Base-by-base conservation (phyloP, 2,797 vertebrate species). In the Alosa sapidissima region DNA sequence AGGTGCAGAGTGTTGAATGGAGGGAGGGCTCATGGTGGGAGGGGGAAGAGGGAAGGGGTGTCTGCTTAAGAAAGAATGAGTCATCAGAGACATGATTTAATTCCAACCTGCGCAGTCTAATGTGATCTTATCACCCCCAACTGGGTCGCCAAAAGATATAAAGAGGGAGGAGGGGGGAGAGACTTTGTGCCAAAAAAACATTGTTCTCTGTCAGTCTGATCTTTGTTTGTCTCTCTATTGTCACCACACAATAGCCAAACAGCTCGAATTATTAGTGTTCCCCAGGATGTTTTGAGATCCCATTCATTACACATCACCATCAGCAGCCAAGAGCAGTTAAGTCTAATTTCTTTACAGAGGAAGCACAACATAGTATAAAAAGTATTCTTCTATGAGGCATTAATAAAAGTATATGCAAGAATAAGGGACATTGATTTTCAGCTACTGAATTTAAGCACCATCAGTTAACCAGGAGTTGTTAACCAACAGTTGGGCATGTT, bases 201-300 rank as follows among this genome's bases (percentile, higher is more conserved):
- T 14, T 75, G 4, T 41, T 75, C 33, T 78, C 16, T 45, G 41
- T 78, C 72, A 78, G 16, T 78, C 72, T 45, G 16, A 78, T n/a
- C 72, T 78, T 78, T 78, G 36, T 47, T 78, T 78, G 36, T 21
- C 72, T 45, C 21, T 24, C n/a, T 75, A 60, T 47, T 65, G 58
- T 81, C 82, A 19, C 21, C 33, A 16, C 51, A 60, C 81, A 85
- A 65, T 41, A 55, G 75, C 16, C 28, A 75, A 85, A 81, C 68
- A 82, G 81, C 68, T 81, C 45, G 82, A 83, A 81, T 47, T 60
- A 82, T 65, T 49, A 81, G 60, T 0, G 3, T 28, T 81, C 81
- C 83, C 68, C 84, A 55, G 36, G 72, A 21, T 21, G 5, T 19
- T 41, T 9, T 78, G 72, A 78, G 72, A 78, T 2, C 14, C 72